Evolutionary conservation across 1,140 invertebrate genomes (phyloP).

Genomic region (Gryllus bimaculatus): DNA sequence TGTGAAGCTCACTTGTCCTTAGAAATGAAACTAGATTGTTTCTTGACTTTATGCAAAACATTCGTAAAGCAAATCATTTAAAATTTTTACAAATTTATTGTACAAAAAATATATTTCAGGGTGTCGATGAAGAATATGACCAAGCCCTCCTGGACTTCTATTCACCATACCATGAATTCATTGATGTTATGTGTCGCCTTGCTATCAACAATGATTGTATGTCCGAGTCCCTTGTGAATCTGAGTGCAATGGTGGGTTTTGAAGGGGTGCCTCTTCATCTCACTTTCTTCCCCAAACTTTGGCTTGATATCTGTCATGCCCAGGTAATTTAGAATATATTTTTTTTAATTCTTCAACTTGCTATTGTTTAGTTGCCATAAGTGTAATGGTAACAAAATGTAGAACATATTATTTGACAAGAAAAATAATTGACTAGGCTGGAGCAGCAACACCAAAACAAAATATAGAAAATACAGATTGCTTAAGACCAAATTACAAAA

Average conservation of each 20-base stretch:
- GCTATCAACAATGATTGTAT: conserved; percentile 74
- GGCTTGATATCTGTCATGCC: conserved; percentile 69
- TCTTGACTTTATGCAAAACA: too few species aligned
- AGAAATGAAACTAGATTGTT: too few species aligned
- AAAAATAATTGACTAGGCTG: too few species aligned
- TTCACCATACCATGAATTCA: conserved; percentile 69
- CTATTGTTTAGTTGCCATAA: too few species aligned
- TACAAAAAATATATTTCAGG: conserved; percentile 33
- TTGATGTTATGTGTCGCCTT: conserved; percentile 80
- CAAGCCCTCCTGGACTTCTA: conserved; percentile 66
- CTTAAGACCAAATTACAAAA: too few species aligned
- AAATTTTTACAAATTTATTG: neutral
- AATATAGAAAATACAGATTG: too few species aligned
- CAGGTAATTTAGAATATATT: conserved; percentile 38
- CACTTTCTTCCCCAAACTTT: conserved; percentile 73
- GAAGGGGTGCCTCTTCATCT: conserved; percentile 76
- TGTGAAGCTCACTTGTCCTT: too few species aligned
- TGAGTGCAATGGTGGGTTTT: conserved; percentile 76
- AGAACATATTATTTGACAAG: too few species aligned
- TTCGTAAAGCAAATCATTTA: too few species aligned
- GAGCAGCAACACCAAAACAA: too few species aligned
- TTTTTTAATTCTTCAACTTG: too few species aligned
- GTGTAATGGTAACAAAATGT: too few species aligned
- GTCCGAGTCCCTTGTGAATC: conserved; percentile 63
- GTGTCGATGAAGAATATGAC: conserved; percentile 71